phyloP scores from a whole-genome alignment of 1,140 invertebrate genomes.

The Trachymyrmex septentrionalis region DNA sequence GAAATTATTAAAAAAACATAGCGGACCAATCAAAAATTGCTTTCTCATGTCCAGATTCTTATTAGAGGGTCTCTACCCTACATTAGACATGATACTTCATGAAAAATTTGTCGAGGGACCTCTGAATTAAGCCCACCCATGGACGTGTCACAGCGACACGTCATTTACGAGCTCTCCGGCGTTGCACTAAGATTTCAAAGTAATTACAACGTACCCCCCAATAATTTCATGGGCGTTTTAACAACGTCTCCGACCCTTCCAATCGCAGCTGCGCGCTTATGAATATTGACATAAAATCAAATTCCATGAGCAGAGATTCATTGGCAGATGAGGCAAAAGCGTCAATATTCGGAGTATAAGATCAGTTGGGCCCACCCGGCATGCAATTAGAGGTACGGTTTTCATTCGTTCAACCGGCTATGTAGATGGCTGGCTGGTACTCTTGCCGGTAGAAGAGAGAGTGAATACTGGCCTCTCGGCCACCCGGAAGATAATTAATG shows the following conservation, averaged over 20 bases:
- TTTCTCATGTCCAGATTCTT: too few relatives aligned
- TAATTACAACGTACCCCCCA: slow-evolving; percentile 46
- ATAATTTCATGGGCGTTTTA: slow-evolving; percentile 55
- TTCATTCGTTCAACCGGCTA: slow-evolving; percentile 59
- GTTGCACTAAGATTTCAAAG: slow-evolving; percentile 32
- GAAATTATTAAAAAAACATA: too few relatives aligned
- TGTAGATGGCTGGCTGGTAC: slow-evolving; percentile 22
- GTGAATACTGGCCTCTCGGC: slow-evolving; percentile 34
- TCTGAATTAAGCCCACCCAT: neutral
- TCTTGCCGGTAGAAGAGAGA: neutral
- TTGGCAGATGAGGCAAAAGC: neutral
- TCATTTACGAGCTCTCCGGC: slow-evolving; percentile 17
- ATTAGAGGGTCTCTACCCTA: too few relatives aligned
- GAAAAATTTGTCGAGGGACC: neutral
- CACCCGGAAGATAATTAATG: slow-evolving; percentile 71
- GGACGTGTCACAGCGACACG: slow-evolving; percentile 13
- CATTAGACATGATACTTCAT: too few relatives aligned
- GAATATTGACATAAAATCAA: slow-evolving; percentile 61
- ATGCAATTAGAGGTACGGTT: slow-evolving; percentile 62
- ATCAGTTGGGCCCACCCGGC: slow-evolving; percentile 13
- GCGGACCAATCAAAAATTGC: too few relatives aligned
- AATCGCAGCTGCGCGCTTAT: slow-evolving; percentile 34
- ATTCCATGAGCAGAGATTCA: slow-evolving; percentile 10
- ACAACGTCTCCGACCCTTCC: neutral
- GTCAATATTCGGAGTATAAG: slow-evolving; percentile 19